These are phyloP conservation scores for Ploceus nigricollis DNA, from an alignment of 2,113 vertebrate genomes.

Conservation along the genomic window DNA sequence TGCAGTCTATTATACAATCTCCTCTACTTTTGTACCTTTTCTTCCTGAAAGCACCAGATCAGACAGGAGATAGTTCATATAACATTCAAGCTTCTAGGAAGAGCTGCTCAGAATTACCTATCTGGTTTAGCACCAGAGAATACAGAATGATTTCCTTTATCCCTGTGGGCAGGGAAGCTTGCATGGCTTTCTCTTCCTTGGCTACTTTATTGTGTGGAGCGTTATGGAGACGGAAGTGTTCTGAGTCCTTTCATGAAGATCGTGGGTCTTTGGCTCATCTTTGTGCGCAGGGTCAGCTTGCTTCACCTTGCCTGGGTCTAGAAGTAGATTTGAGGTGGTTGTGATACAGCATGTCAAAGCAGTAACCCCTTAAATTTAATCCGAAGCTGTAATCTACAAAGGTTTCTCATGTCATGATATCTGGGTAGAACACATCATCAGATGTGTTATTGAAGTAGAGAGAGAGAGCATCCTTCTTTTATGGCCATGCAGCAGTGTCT, in stretches of 20 bases:
- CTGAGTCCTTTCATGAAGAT: not conserved
- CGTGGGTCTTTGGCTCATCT: fast-evolving
- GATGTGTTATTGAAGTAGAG: not conserved
- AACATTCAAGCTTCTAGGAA: not conserved
- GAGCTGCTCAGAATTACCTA: not conserved
- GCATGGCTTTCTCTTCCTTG: fast-evolving
- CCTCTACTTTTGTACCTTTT: not conserved
- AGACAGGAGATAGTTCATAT: not conserved
- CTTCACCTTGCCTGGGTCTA: not conserved
- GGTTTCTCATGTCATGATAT: fast-evolving
- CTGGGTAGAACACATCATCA: not conserved
- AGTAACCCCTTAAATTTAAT: not conserved
- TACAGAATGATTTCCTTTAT: not conserved
- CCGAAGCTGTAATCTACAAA: not conserved
- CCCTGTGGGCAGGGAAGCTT: not conserved
- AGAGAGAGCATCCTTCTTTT: not conserved
- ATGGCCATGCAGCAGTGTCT: not conserved
- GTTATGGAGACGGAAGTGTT: not conserved
- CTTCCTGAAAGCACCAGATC: not conserved
- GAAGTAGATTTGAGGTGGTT: not conserved
- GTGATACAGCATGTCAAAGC: not conserved
- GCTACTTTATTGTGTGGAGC: not conserved
- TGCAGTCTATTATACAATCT: fast-evolving
- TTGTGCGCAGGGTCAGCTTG: not conserved
- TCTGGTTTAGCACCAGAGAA: not conserved